Conservation (phyloP, 2,888 invertebrate species). For the Holacanthella duospinosa region DNA sequence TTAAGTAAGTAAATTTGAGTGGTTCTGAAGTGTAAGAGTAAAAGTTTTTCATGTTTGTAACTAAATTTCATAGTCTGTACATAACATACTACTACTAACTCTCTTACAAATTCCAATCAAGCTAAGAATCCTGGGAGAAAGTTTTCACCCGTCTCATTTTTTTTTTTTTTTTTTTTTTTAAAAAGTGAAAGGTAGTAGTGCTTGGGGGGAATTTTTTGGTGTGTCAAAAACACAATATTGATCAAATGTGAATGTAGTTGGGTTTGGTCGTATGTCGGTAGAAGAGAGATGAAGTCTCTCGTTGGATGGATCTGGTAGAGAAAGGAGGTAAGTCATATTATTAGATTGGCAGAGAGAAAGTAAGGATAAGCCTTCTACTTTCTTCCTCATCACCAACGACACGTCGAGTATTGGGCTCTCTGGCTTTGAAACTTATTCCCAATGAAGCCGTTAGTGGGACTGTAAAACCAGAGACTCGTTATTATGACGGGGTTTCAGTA, state of each 20-base stretch:
- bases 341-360: background rate
- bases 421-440: too few species aligned
- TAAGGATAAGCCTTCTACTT: background rate
- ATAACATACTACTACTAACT: background rate
- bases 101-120: background rate
- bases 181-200: slow-evolving; percentile 3
- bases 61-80: background rate
- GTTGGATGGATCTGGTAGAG: background rate
- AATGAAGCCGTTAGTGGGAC: slow-evolving; percentile 27
- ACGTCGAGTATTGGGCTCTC: too few species aligned
- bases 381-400: too few species aligned
- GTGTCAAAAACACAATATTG: slow-evolving; percentile 26
- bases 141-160: background rate
- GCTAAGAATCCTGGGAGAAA: background rate
- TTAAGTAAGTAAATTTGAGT: background rate
- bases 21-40: background rate
- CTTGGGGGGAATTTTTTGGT: slow-evolving; percentile 21
- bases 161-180: too few species aligned
- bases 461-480: slow-evolving; percentile 20
- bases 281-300: background rate
- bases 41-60: background rate
- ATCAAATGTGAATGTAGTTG: slow-evolving; percentile 10
- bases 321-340: background rate
- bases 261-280: background rate
- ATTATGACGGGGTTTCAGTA: slow-evolving; percentile 29